Evolutionary conservation across 2,888 invertebrate species (phyloP).

Genomic region (Perizoma affinitatum): DNA sequence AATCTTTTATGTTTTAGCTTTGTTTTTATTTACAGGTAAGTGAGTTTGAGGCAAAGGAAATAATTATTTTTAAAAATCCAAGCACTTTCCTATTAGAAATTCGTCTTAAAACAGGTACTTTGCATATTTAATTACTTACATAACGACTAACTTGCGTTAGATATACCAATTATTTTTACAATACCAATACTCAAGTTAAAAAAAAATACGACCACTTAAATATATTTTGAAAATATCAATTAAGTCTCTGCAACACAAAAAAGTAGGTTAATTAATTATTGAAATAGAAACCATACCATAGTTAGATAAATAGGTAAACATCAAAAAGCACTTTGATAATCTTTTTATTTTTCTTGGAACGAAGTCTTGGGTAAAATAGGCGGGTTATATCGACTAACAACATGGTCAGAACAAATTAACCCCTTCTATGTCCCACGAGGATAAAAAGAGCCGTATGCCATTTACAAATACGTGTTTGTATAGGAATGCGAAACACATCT

Average conservation of each 20-base stretch:
- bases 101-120: neutral
- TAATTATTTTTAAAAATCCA: neutral
- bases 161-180: no score
- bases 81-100: neutral
- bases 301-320: constrained; percentile 54
- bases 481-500: constrained; percentile 33
- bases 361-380: constrained; percentile 54
- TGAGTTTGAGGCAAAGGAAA: neutral
- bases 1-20: constrained; percentile 28
- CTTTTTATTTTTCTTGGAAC: constrained; percentile 60
- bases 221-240: no score
- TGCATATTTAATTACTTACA: no score
- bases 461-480: constrained; percentile 40
- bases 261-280: constrained; percentile 11
- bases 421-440: constrained; percentile 59
- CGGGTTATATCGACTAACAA: constrained; percentile 62
- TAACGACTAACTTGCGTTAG: no score
- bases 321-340: constrained; percentile 67
- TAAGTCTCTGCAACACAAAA: no score
- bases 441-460: constrained; percentile 44
- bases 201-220: no score
- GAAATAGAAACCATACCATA: constrained; percentile 38
- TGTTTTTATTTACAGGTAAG: constrained; percentile 14
- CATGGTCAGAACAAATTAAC: constrained; percentile 63
- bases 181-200: no score